Evolutionary conservation across 2,888 invertebrate species (phyloP), one percentile per base, ranked within the genome.

Genomic region (Andrena flavipes): DNA sequence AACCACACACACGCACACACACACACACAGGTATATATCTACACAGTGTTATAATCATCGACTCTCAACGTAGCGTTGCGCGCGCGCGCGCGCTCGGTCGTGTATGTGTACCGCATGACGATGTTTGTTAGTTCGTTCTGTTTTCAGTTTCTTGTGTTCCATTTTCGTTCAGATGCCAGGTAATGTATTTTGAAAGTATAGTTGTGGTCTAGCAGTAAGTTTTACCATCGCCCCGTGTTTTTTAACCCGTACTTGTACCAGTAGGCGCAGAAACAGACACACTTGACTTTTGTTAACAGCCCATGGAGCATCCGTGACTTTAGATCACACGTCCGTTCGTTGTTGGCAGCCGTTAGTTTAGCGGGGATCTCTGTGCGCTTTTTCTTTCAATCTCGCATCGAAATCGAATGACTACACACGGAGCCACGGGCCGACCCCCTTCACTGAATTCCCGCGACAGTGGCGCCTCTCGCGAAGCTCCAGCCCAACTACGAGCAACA

Each of bases 161-260:
- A 16, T 68, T 62, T 60, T 10, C 72, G 35, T 60, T 62, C 29
- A 78, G 84, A 85, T 75, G 64, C 75, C 90, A 92, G 91, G 92
- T 92, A 92, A 92, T 83, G 92, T 92, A 91, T 92, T 84, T 80
- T 73, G 84, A 72, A 73, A 67, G 56, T 56, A 56, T 88, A 86
- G 92, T 89, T 90, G 90, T 90, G 87, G 87, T 89, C 84, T 88
- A 86, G 80, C 72, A 87, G 83, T 88, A 89, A 89, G 88, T 84
- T 82, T 82, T 69, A 35, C 79, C 84, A 84, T 82, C 83, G 76
- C 76, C 86, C 84, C 70, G 33, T 54, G 78, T 79, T 76, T 73
- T 75, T 64, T 72, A 75, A 80, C 69, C 83, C 76, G 78, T 83
- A 63, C 72, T 62, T 65, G 48, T 70, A 70, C 82, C 69, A 76